Percentiles rank a stretch among this genome's conserved stretches.
Evolutionary conservation across 2,113 vertebrate species (phyloP).

Genomic region (Jacana jacana): DNA sequence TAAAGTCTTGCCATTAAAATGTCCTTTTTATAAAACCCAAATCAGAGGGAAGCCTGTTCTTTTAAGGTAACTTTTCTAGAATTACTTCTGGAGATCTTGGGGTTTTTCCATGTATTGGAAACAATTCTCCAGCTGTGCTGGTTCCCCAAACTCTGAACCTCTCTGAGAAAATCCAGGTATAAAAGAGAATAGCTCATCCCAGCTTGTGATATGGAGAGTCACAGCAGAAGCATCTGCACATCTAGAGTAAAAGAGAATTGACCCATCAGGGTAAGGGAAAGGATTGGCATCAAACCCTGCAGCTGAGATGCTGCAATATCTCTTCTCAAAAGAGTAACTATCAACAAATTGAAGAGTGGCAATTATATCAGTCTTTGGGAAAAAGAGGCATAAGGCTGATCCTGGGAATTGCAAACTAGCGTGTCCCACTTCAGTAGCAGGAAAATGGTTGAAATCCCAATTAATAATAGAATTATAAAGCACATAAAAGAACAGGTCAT

Average conservation of each 20-base stretch:
- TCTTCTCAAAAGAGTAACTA: slow-evolving; percentile 3
- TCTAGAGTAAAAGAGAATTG: neutral
- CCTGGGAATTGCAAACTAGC: slow-evolving; percentile 28
- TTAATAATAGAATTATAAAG: slow-evolving; percentile 65
- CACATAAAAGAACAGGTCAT: slow-evolving; percentile 60
- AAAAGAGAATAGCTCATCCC: neutral
- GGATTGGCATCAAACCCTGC: neutral
- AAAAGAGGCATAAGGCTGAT: neutral
- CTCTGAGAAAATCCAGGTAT: neutral
- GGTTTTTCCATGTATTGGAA: neutral
- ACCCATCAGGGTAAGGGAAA: neutral
- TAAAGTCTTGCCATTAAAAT: slow-evolving; percentile 6
- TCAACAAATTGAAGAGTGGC: slow-evolving; percentile 23
- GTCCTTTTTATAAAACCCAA: neutral
- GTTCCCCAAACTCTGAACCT: neutral
- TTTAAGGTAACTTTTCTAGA: neutral
- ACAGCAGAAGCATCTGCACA: neutral
- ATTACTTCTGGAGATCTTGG: neutral
- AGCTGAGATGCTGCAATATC: neutral
- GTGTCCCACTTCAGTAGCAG: slow-evolving; percentile 31
- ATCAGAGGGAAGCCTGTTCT: neutral
- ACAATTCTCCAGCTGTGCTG: neutral
- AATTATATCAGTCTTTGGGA: neutral
- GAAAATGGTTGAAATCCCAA: slow-evolving; percentile 59
- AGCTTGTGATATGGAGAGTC: neutral